Conservation (phyloP, 2,888 invertebrate genomes). For the Pachymerium ferrugineum region DNA sequence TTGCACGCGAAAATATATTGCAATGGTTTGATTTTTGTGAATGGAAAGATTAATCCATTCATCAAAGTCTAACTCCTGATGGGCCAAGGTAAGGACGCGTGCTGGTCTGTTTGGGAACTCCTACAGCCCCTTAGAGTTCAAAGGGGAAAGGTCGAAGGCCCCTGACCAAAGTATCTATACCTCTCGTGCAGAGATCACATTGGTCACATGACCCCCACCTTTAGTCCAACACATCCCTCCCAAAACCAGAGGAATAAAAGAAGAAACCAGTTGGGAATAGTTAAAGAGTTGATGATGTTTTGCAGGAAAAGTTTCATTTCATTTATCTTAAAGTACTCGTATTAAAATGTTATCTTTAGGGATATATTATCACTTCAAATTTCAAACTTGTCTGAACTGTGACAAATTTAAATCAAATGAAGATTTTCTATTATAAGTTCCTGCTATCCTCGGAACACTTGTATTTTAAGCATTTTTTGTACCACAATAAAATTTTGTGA, state of each 20-base stretch:
- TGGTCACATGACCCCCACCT: constrained; percentile 18
- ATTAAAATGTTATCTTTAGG: too few species aligned
- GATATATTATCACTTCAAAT: too few species aligned
- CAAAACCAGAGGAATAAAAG: background rate
- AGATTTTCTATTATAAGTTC: too few species aligned
- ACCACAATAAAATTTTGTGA: too few species aligned
- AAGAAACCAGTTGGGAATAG: background rate
- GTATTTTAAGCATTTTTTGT: too few species aligned
- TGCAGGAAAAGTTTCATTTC: background rate
- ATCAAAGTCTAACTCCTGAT: background rate
- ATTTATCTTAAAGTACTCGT: too few species aligned
- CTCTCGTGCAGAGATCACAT: constrained; percentile 19
- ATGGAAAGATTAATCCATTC: constrained; percentile 6
- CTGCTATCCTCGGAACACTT: too few species aligned
- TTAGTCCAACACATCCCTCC: background rate
- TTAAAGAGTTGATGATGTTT: background rate
- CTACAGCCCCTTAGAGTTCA: constrained; percentile 2
- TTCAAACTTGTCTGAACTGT: too few species aligned
- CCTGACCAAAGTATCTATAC: constrained; percentile 7
- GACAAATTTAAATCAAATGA: too few species aligned
- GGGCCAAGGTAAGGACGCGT: constrained; percentile 19
- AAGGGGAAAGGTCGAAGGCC: constrained; percentile 20
- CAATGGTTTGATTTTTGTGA: background rate
- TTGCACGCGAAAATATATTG: background rate
- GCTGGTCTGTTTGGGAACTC: constrained; percentile 18